Percentiles rank a stretch among this genome's conserved stretches.
These are phyloP conservation scores for Tachycineta bicolor DNA, from an alignment of 2,113 vertebrate genomes.

Conservation along the genomic window DNA sequence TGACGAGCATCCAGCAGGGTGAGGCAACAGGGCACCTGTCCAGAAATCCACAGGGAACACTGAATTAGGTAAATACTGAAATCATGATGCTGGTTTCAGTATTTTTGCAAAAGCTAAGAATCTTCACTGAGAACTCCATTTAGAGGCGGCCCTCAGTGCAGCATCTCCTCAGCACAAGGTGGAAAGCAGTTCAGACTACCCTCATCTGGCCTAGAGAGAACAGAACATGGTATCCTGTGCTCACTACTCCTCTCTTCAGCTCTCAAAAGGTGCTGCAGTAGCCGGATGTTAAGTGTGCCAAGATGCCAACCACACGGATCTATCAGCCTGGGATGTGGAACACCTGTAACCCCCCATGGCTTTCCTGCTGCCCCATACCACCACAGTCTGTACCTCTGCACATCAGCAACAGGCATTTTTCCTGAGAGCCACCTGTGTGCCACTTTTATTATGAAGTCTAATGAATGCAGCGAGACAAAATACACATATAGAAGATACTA, in stretches of 20 bases:
- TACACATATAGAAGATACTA: not conserved
- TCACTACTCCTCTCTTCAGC: not conserved
- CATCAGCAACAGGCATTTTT: not conserved
- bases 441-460: not conserved
- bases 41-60: not conserved
- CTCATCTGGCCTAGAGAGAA: not conserved
- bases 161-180: not conserved
- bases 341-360: not conserved
- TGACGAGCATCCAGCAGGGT: fast-evolving
- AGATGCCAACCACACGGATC: not conserved
- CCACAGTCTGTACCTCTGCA: not conserved
- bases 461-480: not conserved
- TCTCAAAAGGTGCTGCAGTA: not conserved
- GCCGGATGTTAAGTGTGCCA: not conserved
- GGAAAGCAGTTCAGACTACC: not conserved
- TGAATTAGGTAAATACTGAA: not conserved
- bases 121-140: not conserved
- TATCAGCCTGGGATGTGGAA: not conserved
- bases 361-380: not conserved
- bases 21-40: not conserved
- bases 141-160: not conserved
- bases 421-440: not conserved
- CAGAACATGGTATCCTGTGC: fast-evolving
- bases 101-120: not conserved
- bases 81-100: not conserved